These are phyloP conservation scores for Eremobia ochroleuca DNA, from an alignment of 2,888 invertebrate genomes.

Conservation along the genomic window DNA sequence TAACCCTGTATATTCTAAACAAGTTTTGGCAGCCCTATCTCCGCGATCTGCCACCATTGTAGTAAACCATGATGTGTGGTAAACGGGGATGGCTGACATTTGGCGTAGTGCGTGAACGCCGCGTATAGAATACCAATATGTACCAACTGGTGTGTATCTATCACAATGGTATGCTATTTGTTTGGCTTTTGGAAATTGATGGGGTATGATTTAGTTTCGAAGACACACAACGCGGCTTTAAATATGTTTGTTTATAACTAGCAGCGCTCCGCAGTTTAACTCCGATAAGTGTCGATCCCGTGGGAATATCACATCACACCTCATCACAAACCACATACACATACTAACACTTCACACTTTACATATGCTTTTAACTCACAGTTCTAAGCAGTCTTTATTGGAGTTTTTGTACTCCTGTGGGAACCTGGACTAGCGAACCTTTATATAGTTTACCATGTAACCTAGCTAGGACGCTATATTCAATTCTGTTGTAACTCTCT, in stretches of 20 bases:
- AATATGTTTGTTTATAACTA: not conserved
- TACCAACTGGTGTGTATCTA: constrained; percentile 21
- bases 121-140: constrained; percentile 60
- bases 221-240: not conserved
- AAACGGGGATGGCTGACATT: constrained; percentile 64
- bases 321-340: too few species aligned
- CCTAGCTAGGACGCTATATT: too few species aligned
- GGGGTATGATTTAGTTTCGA: not conserved
- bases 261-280: not conserved
- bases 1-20: not conserved
- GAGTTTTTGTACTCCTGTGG: too few species aligned
- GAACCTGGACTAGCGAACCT: too few species aligned
- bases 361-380: too few species aligned
- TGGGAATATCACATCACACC: too few species aligned
- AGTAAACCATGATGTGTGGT: constrained; percentile 61
- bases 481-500: too few species aligned
- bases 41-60: constrained; percentile 46
- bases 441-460: too few species aligned
- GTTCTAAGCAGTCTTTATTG: too few species aligned
- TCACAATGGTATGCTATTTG: constrained; percentile 28
- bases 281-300: too few species aligned
- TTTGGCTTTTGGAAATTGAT: constrained; percentile 20
- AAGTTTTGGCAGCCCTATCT: constrained; percentile 38
- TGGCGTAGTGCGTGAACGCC: constrained; percentile 62
- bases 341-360: too few species aligned